Evolutionary conservation across 2,888 invertebrate species (phyloP).

Genomic region (Hydropsyche betteni): DNA sequence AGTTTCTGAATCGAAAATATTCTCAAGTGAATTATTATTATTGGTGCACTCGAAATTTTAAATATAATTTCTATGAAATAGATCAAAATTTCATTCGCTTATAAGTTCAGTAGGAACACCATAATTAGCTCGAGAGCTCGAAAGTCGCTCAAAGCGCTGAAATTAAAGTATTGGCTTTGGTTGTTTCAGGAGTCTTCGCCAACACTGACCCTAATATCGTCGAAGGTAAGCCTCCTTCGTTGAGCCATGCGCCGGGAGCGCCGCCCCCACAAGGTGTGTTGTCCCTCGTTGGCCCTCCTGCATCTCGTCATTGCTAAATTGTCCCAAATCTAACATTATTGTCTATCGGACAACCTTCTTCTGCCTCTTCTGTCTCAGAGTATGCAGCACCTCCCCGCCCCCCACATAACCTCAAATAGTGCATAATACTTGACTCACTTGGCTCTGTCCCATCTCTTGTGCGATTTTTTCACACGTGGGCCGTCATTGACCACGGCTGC

Average conservation of each 20-base stretch:
- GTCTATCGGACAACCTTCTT: slow-evolving; percentile 33
- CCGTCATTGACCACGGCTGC: slow-evolving; percentile 29
- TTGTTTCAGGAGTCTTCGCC: slow-evolving; percentile 81
- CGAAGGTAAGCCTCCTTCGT: slow-evolving; percentile 74
- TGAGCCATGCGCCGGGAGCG: slow-evolving; percentile 64
- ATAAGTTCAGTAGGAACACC: too few species aligned
- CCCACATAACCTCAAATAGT: slow-evolving; percentile 1
- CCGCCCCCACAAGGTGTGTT: slow-evolving; percentile 63
- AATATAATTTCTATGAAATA: too few species aligned
- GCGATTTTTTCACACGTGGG: not conserved
- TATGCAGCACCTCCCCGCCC: not conserved
- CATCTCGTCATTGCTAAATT: slow-evolving; percentile 32
- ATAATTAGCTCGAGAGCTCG: not conserved
- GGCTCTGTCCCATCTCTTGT: not conserved
- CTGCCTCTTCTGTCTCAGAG: slow-evolving; percentile 27
- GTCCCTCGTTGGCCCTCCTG: slow-evolving; percentile 55
- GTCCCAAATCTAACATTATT: slow-evolving; percentile 7
- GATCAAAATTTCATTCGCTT: too few species aligned
- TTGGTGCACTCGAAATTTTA: too few species aligned
- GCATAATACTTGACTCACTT: not conserved
- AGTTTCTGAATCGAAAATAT: too few species aligned
- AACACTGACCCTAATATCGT: slow-evolving; percentile 80
- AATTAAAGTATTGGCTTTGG: slow-evolving; percentile 54
- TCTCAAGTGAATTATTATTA: too few species aligned
- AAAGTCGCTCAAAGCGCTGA: not conserved